Evolutionary conservation across 2,797 vertebrate species (phyloP).

Genomic region (Sebastes oblongus): DNA sequence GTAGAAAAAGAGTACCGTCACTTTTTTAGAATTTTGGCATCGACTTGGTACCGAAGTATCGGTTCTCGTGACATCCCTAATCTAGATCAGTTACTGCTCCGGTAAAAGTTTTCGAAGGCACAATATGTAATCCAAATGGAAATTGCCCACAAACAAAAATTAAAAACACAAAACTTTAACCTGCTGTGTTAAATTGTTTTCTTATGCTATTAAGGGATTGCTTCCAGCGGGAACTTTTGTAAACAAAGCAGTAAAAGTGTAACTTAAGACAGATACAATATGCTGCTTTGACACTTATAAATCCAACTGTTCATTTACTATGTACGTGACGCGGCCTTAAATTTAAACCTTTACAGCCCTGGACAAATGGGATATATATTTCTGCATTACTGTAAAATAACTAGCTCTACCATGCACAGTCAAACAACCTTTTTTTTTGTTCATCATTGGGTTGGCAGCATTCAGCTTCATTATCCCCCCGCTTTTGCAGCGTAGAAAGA

Average conservation of each 20-base stretch:
- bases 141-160: background rate
- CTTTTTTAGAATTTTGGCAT: too few relatives aligned
- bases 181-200: background rate
- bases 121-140: background rate
- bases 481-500: background rate
- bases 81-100: background rate
- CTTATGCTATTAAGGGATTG: background rate
- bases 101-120: background rate
- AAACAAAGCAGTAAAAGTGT: too few relatives aligned
- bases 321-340: too few relatives aligned
- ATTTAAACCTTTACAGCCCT: too few relatives aligned
- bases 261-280: too few relatives aligned
- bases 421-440: background rate
- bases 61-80: too few relatives aligned
- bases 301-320: background rate
- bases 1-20: too few relatives aligned
- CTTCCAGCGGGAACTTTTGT: background rate
- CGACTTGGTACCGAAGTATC: too few relatives aligned
- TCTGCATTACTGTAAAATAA: background rate
- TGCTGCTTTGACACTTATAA: background rate
- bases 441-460: background rate
- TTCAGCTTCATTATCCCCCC: conserved; percentile 13
- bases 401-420: background rate
- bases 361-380: background rate
- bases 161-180: background rate